Evolutionary conservation across 2,888 invertebrate species (phyloP), one percentile per base, ranked within the genome.

Genomic region (Sphecodes monilicornis): DNA sequence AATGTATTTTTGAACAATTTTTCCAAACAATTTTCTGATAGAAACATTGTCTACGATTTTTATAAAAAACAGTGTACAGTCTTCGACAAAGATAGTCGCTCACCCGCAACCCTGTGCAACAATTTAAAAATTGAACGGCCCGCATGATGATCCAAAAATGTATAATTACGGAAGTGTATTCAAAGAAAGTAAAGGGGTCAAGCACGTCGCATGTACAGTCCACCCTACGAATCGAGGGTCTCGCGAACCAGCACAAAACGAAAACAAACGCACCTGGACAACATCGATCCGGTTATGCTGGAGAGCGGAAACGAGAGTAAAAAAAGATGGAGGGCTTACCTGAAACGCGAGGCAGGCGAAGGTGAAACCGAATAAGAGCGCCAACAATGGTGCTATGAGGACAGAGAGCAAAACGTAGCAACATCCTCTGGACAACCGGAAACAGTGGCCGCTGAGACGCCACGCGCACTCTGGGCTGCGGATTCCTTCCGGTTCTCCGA

Each of bases 261-360:
- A 64, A 64, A 72, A 76, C 54, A 79, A 76, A 75, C 50, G 32
- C 32, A 22, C 69, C 57, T 13, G 60, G 64, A 50, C 26, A 29
- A 22, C 41, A 39, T 54, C 72, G 80, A 75, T 85, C 80, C 73
- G 50, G 41, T n/a, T 50, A n/a, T 50, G 50, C 50, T 50, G n/a
- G 50, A 50, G n/a, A 66, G 78, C 68, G 57, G 41, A 72, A 66
- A 70, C 71, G 82, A 70, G 80, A 74, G 79, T n/a, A 13, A 41
- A 32, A n/a, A 64, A 64, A 32, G 64, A 64, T 64, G 64, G 64
- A 8, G 29, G 32, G 32, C 91, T 93, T 92, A 97, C 97, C 96
- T 97, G 96, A 93, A 97, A 97, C 18, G 97, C 96, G 26, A 97
- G 95, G 89, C 96, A 97, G 66, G 97, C 97, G 92, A 97, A 97